phyloP scores from a whole-genome alignment of 2,797 vertebrate species.

The Kryptolebias ocellatus region DNA sequence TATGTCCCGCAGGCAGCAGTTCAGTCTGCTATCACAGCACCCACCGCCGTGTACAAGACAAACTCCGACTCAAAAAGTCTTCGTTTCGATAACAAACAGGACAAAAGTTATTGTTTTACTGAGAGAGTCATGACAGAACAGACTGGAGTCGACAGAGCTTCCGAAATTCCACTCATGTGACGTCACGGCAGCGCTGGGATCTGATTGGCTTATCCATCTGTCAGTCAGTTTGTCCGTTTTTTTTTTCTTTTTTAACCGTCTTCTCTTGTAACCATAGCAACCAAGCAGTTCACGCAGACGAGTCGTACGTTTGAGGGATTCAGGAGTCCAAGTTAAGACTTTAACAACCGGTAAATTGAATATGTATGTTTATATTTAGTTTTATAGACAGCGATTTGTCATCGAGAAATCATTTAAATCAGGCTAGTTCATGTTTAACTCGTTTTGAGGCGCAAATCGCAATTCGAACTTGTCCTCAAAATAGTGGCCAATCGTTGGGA shows the following conservation, averaged over 20 bases:
- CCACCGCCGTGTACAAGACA: constrained; percentile 5
- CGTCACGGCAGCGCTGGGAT: neutral
- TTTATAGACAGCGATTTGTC: too few relatives aligned
- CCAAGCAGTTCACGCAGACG: constrained; percentile 38
- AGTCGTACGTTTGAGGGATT: neutral
- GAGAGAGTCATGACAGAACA: neutral
- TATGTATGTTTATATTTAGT: neutral
- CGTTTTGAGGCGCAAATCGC: too few relatives aligned
- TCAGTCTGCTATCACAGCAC: constrained; percentile 2
- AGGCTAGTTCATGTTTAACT: too few relatives aligned
- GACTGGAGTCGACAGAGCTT: neutral
- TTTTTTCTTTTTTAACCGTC: neutral
- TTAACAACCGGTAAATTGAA: constrained; percentile 29
- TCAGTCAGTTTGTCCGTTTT: constrained; percentile 12
- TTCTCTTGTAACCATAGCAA: constrained; percentile 67
- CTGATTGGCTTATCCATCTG: constrained; percentile 50
- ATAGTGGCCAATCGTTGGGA: too few relatives aligned
- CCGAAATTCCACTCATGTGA: neutral
- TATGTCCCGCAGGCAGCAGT: neutral
- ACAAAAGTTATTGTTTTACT: neutral
- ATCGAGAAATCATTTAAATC: too few relatives aligned
- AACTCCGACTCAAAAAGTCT: neutral
- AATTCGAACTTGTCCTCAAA: too few relatives aligned
- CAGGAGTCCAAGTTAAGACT: neutral
- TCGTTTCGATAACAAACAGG: neutral